phyloP scores from a whole-genome alignment of 2,113 vertebrate species.

The Lycocorax pyrrhopterus region DNA sequence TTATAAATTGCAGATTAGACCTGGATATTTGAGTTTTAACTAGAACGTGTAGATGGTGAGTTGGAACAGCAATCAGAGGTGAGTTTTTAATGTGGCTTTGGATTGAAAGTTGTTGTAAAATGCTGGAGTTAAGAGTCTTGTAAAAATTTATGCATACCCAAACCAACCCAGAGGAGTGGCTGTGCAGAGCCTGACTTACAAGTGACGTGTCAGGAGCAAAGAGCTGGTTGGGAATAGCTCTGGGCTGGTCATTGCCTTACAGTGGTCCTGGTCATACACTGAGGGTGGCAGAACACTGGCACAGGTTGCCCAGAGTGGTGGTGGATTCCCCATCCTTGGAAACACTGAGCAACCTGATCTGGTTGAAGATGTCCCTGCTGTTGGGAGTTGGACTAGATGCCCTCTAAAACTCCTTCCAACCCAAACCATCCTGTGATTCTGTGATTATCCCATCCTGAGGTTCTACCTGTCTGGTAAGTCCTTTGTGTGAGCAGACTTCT shows the following conservation, averaged over 20 bases:
- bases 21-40: not conserved
- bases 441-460: not conserved
- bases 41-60: not conserved
- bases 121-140: not conserved
- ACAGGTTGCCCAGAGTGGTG: not conserved
- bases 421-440: not conserved
- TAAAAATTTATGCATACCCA: not conserved
- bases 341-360: not conserved
- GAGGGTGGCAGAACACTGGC: not conserved
- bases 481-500: not conserved
- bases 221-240: not conserved
- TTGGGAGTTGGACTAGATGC: not conserved
- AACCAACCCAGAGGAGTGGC: not conserved
- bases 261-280: not conserved
- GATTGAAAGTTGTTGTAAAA: not conserved
- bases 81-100: not conserved
- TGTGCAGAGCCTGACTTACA: not conserved
- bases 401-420: not conserved
- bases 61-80: not conserved
- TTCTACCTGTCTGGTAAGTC: fast-evolving
- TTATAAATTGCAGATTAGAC: not conserved
- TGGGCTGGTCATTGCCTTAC: not conserved
- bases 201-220: not conserved
- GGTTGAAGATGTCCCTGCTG: not conserved
- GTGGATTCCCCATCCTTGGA: not conserved